Evolutionary conservation across 2,888 invertebrate species (phyloP).

Genomic region (Augochlorella aurata): DNA sequence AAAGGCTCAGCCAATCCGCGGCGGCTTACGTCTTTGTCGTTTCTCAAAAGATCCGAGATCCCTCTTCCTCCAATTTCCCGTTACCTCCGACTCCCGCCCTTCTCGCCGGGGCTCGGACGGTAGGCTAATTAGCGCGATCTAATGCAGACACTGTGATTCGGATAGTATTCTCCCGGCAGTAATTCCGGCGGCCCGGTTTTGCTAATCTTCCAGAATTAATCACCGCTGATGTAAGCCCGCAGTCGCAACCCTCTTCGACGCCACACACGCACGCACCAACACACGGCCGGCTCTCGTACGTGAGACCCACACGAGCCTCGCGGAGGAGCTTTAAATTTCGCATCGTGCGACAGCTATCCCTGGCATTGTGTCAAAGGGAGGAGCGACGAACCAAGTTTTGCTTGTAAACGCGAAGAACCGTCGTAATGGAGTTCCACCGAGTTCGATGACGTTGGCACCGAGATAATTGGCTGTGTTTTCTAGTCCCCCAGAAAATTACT

Average conservation of each 20-base stretch:
- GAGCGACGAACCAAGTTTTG: conserved; percentile 37
- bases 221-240: conserved; percentile 62
- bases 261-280: conserved; percentile 2
- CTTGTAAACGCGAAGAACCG: conserved; percentile 17
- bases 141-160: conserved; percentile 59
- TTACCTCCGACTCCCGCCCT: neutral
- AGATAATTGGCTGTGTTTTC: neutral
- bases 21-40: conserved; percentile 26
- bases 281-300: neutral
- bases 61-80: neutral
- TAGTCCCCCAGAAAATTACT: too few relatives aligned
- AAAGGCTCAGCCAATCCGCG: conserved; percentile 57
- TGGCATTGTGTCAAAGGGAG: conserved; percentile 17
- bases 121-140: conserved; percentile 61
- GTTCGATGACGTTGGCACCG: neutral
- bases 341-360: neutral
- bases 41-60: conserved; percentile 23
- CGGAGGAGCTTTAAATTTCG: conserved; percentile 21
- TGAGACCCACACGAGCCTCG: neutral
- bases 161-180: conserved; percentile 54
- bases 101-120: neutral
- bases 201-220: conserved; percentile 74
- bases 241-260: conserved; percentile 48
- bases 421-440: neutral
- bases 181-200: conserved; percentile 66